Conservation (phyloP, 1,140 invertebrate genomes). For the Orius insidiosus region DNA sequence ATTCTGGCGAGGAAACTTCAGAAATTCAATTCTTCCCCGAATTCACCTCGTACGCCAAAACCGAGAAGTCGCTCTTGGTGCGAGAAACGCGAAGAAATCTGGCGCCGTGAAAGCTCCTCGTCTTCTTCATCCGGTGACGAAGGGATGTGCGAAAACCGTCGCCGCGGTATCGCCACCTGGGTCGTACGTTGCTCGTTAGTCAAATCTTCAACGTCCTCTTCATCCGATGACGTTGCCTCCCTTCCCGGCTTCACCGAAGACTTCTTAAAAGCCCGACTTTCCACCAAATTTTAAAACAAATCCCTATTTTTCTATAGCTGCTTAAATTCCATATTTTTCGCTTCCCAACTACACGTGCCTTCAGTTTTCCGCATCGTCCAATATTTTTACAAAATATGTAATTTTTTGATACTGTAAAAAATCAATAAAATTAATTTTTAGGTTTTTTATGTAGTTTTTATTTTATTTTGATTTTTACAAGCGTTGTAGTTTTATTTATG, state of each 20-base stretch:
- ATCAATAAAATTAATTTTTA: no score
- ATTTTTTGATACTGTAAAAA: no score
- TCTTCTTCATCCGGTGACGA: slow-evolving; percentile 1
- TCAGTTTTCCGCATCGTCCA: no score
- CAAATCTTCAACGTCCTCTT: slow-evolving; percentile 16
- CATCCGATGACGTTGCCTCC: slow-evolving; percentile 8
- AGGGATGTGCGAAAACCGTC: background rate
- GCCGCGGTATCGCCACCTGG: background rate
- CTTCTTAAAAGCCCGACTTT: slow-evolving; percentile 14
- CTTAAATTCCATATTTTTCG: no score
- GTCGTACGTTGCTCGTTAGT: slow-evolving; percentile 3
- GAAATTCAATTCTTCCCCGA: background rate
- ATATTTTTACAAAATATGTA: no score
- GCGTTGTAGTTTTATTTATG: no score
- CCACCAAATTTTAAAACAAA: slow-evolving; percentile 15
- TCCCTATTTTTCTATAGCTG: no score
- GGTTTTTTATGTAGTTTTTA: no score
- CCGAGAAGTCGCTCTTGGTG: slow-evolving; percentile 18
- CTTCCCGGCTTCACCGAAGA: slow-evolving; percentile 16
- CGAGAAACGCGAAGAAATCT: slow-evolving; percentile 12
- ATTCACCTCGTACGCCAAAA: slow-evolving; percentile 6
- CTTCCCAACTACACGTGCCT: no score
- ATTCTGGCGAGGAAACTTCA: slow-evolving; percentile 9
- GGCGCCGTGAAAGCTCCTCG: no score
- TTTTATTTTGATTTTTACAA: no score